Conservation (phyloP, 2,113 vertebrate species). For the Cnemophilus loriae region DNA sequence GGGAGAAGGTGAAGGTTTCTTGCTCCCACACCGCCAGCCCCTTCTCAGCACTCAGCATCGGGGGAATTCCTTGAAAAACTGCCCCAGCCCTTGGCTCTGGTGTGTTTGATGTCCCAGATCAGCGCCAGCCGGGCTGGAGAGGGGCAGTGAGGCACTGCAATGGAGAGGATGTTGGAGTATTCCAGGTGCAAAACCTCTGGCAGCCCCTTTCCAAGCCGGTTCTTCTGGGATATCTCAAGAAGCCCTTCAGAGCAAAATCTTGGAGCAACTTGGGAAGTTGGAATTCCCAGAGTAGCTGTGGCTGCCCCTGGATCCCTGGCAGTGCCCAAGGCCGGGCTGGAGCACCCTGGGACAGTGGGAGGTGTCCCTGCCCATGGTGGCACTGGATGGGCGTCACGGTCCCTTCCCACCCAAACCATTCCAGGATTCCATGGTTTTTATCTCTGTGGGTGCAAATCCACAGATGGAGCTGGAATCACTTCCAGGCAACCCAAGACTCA, state of each 20-base stretch:
- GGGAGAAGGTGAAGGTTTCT: background rate
- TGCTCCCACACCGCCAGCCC: background rate
- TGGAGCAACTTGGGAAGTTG: background rate
- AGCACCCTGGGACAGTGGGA: accelerated
- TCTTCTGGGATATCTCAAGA: too few species aligned
- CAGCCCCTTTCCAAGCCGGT: too few species aligned
- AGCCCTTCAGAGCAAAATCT: background rate
- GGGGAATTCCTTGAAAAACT: too few species aligned
- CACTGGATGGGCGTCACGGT: background rate
- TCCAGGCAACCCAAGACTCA: background rate
- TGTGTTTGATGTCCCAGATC: accelerated
- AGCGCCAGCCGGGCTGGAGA: accelerated
- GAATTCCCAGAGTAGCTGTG: background rate
- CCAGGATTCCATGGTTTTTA: background rate
- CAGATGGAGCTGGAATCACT: background rate
- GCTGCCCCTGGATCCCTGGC: background rate
- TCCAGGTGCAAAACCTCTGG: accelerated
- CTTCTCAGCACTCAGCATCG: background rate
- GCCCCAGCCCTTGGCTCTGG: accelerated
- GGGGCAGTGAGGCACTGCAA: accelerated
- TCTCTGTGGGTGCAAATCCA: background rate
- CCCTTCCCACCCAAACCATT: background rate
- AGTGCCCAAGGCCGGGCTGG: background rate
- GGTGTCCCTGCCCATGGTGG: background rate
- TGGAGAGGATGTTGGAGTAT: accelerated